These are phyloP conservation scores for Spodoptera picta DNA, from an alignment of 2,888 invertebrate genomes.

Conservation along the genomic window DNA sequence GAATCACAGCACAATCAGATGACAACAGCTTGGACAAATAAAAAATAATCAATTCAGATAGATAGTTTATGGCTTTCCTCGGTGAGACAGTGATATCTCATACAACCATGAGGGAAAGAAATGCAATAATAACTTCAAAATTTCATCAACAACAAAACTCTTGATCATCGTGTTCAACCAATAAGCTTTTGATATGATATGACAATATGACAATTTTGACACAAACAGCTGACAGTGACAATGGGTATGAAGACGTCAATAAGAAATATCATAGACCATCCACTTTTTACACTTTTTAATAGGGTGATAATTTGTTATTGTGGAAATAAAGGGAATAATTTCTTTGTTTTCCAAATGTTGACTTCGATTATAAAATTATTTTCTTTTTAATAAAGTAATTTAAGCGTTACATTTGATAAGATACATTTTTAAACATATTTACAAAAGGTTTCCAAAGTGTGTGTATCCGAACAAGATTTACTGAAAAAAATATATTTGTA, in stretches of 20 bases:
- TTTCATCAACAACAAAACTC: constrained; percentile 3
- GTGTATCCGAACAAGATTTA: constrained; percentile 35
- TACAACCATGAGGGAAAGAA: constrained; percentile 7
- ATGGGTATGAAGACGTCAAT: too few species aligned
- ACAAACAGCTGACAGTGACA: too few species aligned
- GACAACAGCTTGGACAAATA: constrained; percentile 29
- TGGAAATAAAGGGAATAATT: too few species aligned
- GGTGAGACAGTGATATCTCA: constrained; percentile 26
- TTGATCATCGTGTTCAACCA: too few species aligned
- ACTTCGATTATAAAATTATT: too few species aligned
- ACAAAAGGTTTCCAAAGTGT: constrained; percentile 6
- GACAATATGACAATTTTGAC: too few species aligned
- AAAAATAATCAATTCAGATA: constrained; percentile 23
- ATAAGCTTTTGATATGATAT: background rate
- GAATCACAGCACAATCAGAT: constrained; percentile 44
- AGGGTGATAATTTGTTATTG: too few species aligned
- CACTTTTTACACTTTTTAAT: too few species aligned
- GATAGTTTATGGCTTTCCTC: constrained; percentile 1
- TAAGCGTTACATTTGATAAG: too few species aligned
- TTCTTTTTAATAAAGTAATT: too few species aligned
- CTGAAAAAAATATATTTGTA: constrained; percentile 24
- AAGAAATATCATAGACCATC: too few species aligned
- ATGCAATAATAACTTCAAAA: constrained; percentile 15
- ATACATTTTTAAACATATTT: background rate
- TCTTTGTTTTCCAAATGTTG: too few species aligned